Percentiles rank a stretch among this genome's conserved stretches.
These are phyloP conservation scores for Todiramphus saurophagus DNA, from an alignment of 2,113 vertebrate species.

Conservation along the genomic window DNA sequence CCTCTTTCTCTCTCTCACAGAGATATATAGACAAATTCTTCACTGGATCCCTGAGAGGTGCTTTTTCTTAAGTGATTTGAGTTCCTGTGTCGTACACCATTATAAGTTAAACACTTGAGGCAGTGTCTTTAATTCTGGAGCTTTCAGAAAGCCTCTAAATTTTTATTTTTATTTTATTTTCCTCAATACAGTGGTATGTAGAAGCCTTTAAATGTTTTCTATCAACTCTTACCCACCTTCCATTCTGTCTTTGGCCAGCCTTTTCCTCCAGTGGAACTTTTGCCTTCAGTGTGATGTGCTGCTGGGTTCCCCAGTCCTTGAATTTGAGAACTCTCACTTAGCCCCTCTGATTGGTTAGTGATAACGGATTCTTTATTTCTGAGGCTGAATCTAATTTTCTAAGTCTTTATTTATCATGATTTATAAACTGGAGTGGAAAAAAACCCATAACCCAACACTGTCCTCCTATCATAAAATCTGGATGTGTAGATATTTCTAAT, in stretches of 20 bases:
- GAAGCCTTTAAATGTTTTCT: neutral
- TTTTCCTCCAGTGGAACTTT: neutral
- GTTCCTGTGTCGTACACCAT: neutral
- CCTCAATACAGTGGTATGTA: neutral
- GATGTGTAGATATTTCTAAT: neutral
- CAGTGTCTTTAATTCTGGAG: neutral
- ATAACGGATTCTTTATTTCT: neutral
- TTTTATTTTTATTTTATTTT: neutral
- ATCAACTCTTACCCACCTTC: neutral
- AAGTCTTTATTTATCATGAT: neutral
- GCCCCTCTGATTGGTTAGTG: neutral
- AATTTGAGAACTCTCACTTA: neutral
- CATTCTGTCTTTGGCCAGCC: neutral
- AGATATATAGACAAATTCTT: neutral
- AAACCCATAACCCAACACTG: fast-evolving
- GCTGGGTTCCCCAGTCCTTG: neutral
- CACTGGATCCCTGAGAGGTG: neutral
- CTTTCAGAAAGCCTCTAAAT: neutral
- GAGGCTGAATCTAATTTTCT: neutral
- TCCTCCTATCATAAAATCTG: neutral
- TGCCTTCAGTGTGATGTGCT: neutral
- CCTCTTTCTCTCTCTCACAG: neutral
- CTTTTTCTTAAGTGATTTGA: neutral
- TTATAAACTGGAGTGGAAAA: neutral
- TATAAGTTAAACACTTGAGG: neutral